Conservation (phyloP, 1,140 invertebrate species). For the Neodiprion virginianus region DNA sequence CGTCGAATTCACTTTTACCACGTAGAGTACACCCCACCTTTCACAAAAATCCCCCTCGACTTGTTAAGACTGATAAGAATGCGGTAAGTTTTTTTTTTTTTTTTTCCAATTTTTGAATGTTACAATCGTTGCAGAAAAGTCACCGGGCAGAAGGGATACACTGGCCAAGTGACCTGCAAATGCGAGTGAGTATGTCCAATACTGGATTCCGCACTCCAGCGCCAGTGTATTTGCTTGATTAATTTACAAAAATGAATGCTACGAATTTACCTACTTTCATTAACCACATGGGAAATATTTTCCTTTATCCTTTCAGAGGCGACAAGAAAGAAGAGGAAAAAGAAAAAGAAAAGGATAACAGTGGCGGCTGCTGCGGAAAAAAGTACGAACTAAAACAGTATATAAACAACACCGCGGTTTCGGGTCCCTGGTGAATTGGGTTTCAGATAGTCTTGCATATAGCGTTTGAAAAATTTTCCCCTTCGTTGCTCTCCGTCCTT, state of each 20-base stretch:
- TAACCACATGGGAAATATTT: no score
- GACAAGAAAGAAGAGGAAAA: constrained; percentile 33
- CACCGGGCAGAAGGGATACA: constrained; percentile 39
- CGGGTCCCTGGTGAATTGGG: no score
- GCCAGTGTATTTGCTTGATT: no score
- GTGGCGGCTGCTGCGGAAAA: constrained; percentile 37
- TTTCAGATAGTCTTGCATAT: no score
- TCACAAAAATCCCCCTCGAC: no score
- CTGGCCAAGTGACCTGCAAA: constrained; percentile 44
- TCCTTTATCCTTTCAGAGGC: constrained; percentile 24
- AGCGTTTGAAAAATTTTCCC: no score
- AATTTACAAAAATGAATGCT: no score
- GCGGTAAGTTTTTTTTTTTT: not conserved
- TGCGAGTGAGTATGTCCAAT: constrained; percentile 37
- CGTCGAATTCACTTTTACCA: not conserved
- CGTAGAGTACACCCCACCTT: not conserved
- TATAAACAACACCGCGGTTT: no score
- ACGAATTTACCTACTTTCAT: no score
- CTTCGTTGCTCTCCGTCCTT: no score
- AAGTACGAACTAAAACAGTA: constrained; percentile 32
- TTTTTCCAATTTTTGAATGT: not conserved
- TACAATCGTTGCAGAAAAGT: constrained; percentile 32
- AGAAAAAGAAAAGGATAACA: constrained; percentile 28
- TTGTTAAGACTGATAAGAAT: not conserved
- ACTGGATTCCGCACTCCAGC: not conserved